Evolutionary conservation across 2,888 invertebrate species (phyloP), one percentile per base, ranked within the genome.

Genomic region (Griposia aprilina): DNA sequence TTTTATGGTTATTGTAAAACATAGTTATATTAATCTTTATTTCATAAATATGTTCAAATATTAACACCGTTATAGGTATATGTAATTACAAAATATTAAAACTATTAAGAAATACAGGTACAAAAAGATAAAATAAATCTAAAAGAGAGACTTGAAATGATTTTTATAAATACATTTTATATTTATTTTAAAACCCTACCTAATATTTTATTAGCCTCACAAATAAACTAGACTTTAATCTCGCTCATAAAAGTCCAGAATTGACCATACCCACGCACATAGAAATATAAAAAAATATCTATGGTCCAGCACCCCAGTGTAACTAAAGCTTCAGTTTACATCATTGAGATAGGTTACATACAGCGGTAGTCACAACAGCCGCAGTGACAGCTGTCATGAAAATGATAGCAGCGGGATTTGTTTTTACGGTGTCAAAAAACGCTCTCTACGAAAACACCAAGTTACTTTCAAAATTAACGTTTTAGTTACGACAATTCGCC

Each of bases 1-100:
- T 50, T 69, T 41, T 17, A 75, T 2, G 45, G 30, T 50, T 41
- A 41, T 48, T 82, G 63, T 82, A 82, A 23, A 65, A 45, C 36
- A 23, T n/a, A 23, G 0, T 26, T 23, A n/a, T 30, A 2, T 15
- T 45, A 2, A 76, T 48, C 20, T 20, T 36, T 7, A 30, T 59
- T 36, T 36, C 20, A 59, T 23, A 20, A 30, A 41, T 48, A 76
- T 26, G 17, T 23, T 41, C 11, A 45, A 23, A 65, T 45, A 20
- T 7, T 26, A 63, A 26, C 15, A 41, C 15, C 13, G 6, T 26
- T 26, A 10, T 52, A n/a, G n/a, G n/a, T n/a, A 68, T 17, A 30
- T 0, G 0, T 55, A 36, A 17, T 26, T 74, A 62, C 36, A 78
- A 55, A 41, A 26, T 80, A 41, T 30, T 26, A 23, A 45, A 73